Evolutionary conservation across 2,888 invertebrate species (phyloP).

Genomic region (Coecobrya sp.): DNA sequence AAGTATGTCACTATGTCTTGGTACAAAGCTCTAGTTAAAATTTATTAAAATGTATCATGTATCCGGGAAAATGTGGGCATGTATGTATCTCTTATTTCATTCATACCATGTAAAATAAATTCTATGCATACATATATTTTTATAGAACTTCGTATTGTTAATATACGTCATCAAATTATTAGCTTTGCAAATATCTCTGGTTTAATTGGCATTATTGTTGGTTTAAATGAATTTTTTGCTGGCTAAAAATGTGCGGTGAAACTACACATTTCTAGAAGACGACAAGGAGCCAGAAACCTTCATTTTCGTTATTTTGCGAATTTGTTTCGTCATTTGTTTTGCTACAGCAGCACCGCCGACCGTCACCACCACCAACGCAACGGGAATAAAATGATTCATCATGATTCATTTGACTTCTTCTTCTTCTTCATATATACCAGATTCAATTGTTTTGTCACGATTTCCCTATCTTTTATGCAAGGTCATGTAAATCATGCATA

Average conservation of each 20-base stretch:
- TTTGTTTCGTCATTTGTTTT: conserved; percentile 50
- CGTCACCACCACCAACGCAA: conserved; percentile 53
- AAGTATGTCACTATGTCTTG: no score
- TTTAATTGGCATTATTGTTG: background rate
- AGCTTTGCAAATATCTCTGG: no score
- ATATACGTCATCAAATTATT: no score
- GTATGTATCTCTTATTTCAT: no score
- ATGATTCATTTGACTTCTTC: conserved; percentile 50
- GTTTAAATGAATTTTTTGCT: background rate
- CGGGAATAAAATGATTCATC: conserved; percentile 66
- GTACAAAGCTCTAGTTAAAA: no score
- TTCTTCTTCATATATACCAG: conserved; percentile 55
- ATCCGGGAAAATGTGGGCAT: no score
- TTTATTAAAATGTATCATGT: no score
- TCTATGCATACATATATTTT: no score
- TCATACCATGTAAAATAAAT: no score
- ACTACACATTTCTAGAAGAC: conserved; percentile 24
- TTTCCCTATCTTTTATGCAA: conserved; percentile 73
- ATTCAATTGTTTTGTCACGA: conserved; percentile 84
- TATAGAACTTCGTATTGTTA: no score
- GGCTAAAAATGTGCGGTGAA: background rate
- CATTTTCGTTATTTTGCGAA: conserved; percentile 22
- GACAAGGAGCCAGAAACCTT: conserved; percentile 17
- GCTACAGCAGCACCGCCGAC: background rate
- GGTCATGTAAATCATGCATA: conserved; percentile 77